Evolutionary conservation across 2,113 vertebrate genomes (phyloP), one percentile per base, ranked within the genome.

Genomic region (Cacatua alba): DNA sequence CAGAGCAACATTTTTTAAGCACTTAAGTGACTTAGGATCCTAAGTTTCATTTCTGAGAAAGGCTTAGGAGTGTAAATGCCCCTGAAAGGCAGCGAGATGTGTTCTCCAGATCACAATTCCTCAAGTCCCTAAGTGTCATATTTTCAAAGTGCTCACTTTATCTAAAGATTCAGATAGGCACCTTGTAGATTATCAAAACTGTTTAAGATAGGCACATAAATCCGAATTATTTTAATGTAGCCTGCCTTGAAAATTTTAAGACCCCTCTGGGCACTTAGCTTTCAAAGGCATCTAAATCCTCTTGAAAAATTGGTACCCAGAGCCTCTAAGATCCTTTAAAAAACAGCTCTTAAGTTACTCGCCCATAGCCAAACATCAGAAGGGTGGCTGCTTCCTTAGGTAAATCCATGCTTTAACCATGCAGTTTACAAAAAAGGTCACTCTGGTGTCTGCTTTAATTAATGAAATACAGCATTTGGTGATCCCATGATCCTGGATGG

Each of bases 21-120:
- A 94, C 88, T 95, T 96, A 96, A 94, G 93, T 96, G 92, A 94
- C 95, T 96, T 96, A 97, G 95, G 94, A 94, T 82, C 96, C 95
- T 57, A 72, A 85, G 88, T 95, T 94, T 88, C 86, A 89, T 92
- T 96, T 94, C 88, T 74, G 86, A 92, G 88, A 86, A 72, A 72
- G 83, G 63, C 74, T 85, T 57, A 92, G 80, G 86, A 69, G 62
- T 96, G 91, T 96, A 95, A 95, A 96, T 87, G 83, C 39, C 20
- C 4, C 83, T 91, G 83, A 85, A 96, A 97, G 83, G 89, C 91
- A 91, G 77, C 1, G 18, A 95, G 88, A 86, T 94, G 81, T 65
- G 81, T 92, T 95, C 59, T 94, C 41, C 81, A 91, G 94, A 89
- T 93, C 87, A 79, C 81, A 85, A 25, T 92, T 94, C 81, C 84